These are phyloP conservation scores for Hyles euphorbiae DNA, from an alignment of 1,140 invertebrate species.

Conservation along the genomic window DNA sequence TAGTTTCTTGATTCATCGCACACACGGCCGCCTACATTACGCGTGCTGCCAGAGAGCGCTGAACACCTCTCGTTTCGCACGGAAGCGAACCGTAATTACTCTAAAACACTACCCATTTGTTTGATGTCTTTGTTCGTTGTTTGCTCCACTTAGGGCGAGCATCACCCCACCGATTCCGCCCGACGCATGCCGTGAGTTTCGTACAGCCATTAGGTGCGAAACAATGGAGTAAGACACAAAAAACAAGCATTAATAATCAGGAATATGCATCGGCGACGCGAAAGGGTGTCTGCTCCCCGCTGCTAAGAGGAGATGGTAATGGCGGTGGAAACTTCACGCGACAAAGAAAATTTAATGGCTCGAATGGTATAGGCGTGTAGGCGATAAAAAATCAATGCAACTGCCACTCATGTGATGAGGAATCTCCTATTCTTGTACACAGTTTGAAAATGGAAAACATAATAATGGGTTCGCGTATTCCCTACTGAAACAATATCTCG, in stretches of 20 bases:
- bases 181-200: slow-evolving; percentile 61
- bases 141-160: slow-evolving; percentile 69
- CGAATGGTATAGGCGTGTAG: slow-evolving; percentile 17
- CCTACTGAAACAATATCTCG: slow-evolving; percentile 10
- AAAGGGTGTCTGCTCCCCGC: slow-evolving; percentile 33
- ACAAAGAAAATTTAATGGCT: slow-evolving; percentile 39
- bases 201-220: slow-evolving; percentile 56
- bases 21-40: slow-evolving; percentile 42
- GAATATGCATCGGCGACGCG: slow-evolving; percentile 65
- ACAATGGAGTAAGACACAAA: slow-evolving; percentile 69
- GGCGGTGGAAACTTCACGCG: slow-evolving; percentile 38
- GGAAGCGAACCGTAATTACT: slow-evolving; percentile 73
- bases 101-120: slow-evolving; percentile 75
- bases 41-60: slow-evolving; percentile 33
- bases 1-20: slow-evolving; percentile 36
- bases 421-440: no score
- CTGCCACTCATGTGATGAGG: no score
- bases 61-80: slow-evolving; percentile 67
- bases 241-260: slow-evolving; percentile 72
- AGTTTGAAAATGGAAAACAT: no score
- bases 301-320: slow-evolving; percentile 36
- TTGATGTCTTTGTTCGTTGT: slow-evolving; percentile 75
- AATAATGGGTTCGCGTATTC: no score
- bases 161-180: slow-evolving; percentile 63
- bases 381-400: no score